phyloP scores from a whole-genome alignment of 2,797 vertebrate species.

The Chiloscyllium punctatum region DNA sequence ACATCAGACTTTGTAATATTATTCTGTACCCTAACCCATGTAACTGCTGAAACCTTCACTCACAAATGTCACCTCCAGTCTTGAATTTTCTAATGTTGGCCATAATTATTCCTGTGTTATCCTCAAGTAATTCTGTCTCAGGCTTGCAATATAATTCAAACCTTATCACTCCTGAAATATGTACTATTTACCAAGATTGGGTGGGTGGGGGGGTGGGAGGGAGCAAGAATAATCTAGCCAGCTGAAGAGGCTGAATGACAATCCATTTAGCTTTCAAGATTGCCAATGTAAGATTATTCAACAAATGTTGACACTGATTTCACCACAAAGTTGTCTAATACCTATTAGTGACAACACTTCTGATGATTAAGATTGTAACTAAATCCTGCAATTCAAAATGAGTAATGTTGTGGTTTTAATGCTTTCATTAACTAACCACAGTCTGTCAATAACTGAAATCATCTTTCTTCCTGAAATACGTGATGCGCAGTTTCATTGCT shows the following conservation, averaged over 20 bases:
- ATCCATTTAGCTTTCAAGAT: neutral
- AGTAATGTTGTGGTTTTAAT: constrained; percentile 23
- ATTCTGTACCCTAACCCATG: neutral
- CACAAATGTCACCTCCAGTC: neutral
- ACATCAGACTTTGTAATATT: neutral
- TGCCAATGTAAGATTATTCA: neutral
- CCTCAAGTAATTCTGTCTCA: neutral
- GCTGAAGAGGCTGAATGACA: neutral
- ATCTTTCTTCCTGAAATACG: neutral
- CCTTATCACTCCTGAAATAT: neutral
- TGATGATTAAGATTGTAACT: neutral
- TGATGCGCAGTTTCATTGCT: neutral
- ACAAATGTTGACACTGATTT: neutral
- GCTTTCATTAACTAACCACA: neutral
- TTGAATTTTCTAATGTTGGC: neutral
- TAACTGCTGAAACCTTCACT: neutral
- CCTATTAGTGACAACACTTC: neutral
- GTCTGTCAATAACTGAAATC: neutral
- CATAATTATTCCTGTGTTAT: neutral
- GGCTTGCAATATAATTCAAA: neutral
- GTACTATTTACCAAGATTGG: too few relatives aligned
- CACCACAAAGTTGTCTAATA: neutral
- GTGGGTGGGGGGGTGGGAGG: too few relatives aligned
- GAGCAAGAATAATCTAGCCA: neutral
- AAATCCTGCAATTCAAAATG: neutral